These are phyloP conservation scores for Pantelozetes paolii DNA, from an alignment of 2,888 invertebrate genomes.

Conservation along the genomic window DNA sequence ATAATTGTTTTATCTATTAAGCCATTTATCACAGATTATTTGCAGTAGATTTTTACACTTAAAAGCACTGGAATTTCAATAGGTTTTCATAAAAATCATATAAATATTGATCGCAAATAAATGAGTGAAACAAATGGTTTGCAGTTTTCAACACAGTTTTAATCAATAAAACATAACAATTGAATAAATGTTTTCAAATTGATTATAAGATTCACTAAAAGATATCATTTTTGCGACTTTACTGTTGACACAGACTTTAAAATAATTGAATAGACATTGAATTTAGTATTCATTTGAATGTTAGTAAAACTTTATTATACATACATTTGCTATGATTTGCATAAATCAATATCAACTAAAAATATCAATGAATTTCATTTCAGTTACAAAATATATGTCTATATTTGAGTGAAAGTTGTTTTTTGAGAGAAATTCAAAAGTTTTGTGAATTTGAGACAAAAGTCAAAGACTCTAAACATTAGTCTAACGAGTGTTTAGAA, in stretches of 20 bases:
- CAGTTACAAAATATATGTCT: not conserved
- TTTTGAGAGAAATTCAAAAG: constrained; percentile 24
- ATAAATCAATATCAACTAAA: not conserved
- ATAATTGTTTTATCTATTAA: no score
- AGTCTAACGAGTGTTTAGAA: not conserved
- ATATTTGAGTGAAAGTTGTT: not conserved
- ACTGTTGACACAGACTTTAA: not conserved
- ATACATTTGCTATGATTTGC: constrained; percentile 16
- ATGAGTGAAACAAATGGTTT: not conserved
- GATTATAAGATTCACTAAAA: no score
- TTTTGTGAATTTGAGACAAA: not conserved
- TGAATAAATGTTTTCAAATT: not conserved
- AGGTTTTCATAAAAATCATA: not conserved
- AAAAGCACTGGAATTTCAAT: no score
- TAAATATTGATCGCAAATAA: constrained; percentile 10
- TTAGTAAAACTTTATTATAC: not conserved
- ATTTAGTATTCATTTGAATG: not conserved
- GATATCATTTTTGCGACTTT: not conserved
- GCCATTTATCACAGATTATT: no score
- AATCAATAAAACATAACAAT: not conserved
- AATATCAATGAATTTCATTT: not conserved
- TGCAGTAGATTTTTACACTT: no score
- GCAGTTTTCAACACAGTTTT: not conserved
- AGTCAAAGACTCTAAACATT: no score
- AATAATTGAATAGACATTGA: not conserved